These are phyloP conservation scores for Phenganax stokvisi DNA, from an alignment of 92 coral and sea anemone genomes.

Conservation along the genomic window DNA sequence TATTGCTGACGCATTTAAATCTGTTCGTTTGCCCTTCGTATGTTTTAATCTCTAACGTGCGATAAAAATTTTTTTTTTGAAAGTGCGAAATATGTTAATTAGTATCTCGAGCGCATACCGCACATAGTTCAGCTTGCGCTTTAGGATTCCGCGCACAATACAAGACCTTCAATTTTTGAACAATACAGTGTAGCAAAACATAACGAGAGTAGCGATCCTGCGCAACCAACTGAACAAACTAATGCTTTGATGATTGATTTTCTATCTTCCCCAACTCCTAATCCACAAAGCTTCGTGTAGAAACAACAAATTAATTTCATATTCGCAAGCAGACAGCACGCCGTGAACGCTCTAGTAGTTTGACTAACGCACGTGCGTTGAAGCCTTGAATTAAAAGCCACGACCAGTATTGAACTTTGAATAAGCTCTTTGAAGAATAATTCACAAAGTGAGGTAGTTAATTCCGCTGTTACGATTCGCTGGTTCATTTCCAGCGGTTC, in stretches of 20 bases:
- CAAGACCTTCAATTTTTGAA: not conserved
- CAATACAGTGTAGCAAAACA: not conserved
- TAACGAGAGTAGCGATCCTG: not conserved
- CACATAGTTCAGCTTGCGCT: not conserved
- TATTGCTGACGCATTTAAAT: no score
- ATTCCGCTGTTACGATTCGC: not conserved
- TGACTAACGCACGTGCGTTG: not conserved
- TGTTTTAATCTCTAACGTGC: not conserved
- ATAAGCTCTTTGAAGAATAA: not conserved
- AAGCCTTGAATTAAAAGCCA: not conserved
- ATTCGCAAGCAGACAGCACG: not conserved
- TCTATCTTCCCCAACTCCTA: slow-evolving; percentile 4
- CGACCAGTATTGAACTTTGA: not conserved
- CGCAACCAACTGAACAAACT: not conserved
- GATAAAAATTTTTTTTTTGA: not conserved
- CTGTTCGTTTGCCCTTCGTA: no score
- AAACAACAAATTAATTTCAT: not conserved
- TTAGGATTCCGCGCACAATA: not conserved
- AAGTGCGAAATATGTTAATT: not conserved
- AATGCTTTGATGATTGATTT: not conserved
- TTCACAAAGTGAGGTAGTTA: not conserved
- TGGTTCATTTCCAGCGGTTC: not conserved
- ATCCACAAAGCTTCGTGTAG: not conserved
- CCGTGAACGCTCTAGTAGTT: slow-evolving; percentile 1
- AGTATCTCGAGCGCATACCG: not conserved